Base-by-base conservation (phyloP, 2,113 vertebrate species). In the Fulmarus glacialis region DNA sequence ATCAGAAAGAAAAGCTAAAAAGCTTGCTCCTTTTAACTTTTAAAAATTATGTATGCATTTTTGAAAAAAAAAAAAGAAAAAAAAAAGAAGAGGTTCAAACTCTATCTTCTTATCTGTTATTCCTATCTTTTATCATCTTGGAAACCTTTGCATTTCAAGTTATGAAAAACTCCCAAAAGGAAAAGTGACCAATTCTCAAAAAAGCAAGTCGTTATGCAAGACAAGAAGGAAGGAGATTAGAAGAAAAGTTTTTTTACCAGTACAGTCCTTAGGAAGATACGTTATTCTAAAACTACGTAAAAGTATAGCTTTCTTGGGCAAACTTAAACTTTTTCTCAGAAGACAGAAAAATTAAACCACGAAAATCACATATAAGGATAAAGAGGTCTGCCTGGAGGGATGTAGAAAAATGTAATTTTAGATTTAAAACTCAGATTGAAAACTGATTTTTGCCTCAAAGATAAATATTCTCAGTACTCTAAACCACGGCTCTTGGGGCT, bases 361-460 rank as follows among this genome's bases (percentile, higher is more conserved):
- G 48, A 91, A 94, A 93, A 94, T 38, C 36, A 71, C 13, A 30
- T 38, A 74, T 15, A 72, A 74, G 47, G 24, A 68, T 81, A 85
- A 87, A 90, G 56, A 67, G 24, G 34, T 58, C 63, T 86, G 78
- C 89, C 90, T 77, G 45, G 2, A 95, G 74, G 68, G 27, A 75
- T 68, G 63, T 6, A 93, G 43, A 82, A 93, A 93, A 90, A 80
- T 6, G n/a, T 58, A 75, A 85, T 93, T 91, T 95, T 85, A 90
- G 78, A 68, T 96, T 87, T 89, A 87, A 90, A 94, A 93, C 58
- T 82, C 73, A 52, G 30, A 91, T 19, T 91, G 52, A 87, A 94
- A 96, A 83, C 81, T 74, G 80, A 27, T 53, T 91, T 97, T 93
- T 82, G 77, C 68, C 42, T 93, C 73, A 89, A 82, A 94, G 68